Evolutionary conservation across 2,113 vertebrate genomes (phyloP).

Genomic region (Rhipidura dahli): DNA sequence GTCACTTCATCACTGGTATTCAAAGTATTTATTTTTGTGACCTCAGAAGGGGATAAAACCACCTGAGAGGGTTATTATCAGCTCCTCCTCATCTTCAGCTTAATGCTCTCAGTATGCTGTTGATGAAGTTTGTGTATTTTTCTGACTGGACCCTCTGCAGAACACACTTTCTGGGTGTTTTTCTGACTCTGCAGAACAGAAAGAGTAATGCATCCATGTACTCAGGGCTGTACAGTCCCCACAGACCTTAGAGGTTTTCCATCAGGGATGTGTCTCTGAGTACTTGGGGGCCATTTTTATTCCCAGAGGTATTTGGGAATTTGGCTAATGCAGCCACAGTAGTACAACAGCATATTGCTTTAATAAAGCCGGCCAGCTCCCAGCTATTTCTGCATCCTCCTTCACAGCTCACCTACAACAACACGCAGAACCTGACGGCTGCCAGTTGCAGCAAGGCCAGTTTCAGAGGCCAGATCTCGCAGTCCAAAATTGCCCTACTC

Average conservation of each 20-base stretch:
- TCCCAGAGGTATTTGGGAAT: neutral
- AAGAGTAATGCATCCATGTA: neutral
- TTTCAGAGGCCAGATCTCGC: neutral
- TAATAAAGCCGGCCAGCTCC: neutral
- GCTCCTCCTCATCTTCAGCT: neutral
- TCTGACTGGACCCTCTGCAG: neutral
- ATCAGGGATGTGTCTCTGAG: neutral
- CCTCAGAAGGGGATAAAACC: neutral
- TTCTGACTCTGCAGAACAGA: neutral
- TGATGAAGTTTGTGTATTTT: neutral
- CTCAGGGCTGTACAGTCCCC: neutral
- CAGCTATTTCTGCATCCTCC: neutral
- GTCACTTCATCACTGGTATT: neutral
- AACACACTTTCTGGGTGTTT: too few relatives aligned
- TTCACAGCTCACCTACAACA: neutral
- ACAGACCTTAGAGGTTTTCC: neutral
- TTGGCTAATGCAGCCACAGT: neutral
- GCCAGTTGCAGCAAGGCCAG: neutral
- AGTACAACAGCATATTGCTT: neutral
- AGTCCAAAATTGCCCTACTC: neutral
- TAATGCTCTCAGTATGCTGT: neutral
- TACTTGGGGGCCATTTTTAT: neutral
- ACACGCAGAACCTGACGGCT: neutral
- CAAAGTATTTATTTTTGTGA: neutral
- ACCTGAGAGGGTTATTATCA: neutral